Base-by-base conservation (phyloP, 2,113 vertebrate genomes). In the Podarcis muralis region DNA sequence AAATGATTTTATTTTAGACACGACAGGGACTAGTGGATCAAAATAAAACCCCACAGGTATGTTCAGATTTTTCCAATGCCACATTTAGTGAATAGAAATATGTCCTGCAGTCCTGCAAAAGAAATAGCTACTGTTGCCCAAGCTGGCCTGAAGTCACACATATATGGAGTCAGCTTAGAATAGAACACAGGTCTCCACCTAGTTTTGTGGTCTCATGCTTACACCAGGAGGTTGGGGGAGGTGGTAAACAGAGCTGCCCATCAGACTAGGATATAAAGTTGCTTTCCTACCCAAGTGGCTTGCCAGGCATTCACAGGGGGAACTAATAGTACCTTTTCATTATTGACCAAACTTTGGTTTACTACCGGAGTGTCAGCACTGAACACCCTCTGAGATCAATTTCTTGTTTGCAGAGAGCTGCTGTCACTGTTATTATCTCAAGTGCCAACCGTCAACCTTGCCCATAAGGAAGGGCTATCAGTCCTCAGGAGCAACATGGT, bases 371-470 rank as follows among this genome's bases (percentile, higher is more conserved):
- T 1, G 20, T 69, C 2, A 5, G 23, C 32, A 84, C 66, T 87
- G 30, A 40, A 5, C 72, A 57, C 11, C 89, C n/a, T 75, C 77
- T 65, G 15, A 57, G 62, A 40, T 84, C 22, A 7, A 5, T 88
- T 80, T n/a, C 27, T 85, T 59, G 1, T 80, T 92, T 57, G 83
- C 37, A 65, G 59, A 86, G 69, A 0, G 0, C 3, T 93, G 87
- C n/a, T 1, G 30, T 0, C 0, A 77, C 27, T 68, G 69, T 59
- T 2, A 0, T 53, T 9, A 3, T 15, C 75, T 15, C 9, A 81
- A 84, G 65, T 13, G 37, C 0, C 6, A 30, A 27, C 59, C 6
- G 40, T 66, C 37, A 68, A 9, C 62, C 13, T 3, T 27, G 65
- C 27, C 30, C n/a, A 6, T 1, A 53, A 0, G 83, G 82, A 82